A percentile compares a stretch with the other conserved stretches of the same genome.
Evolutionary conservation across 2,888 invertebrate species (phyloP).

Genomic region (Toxonevra muliebris): DNA sequence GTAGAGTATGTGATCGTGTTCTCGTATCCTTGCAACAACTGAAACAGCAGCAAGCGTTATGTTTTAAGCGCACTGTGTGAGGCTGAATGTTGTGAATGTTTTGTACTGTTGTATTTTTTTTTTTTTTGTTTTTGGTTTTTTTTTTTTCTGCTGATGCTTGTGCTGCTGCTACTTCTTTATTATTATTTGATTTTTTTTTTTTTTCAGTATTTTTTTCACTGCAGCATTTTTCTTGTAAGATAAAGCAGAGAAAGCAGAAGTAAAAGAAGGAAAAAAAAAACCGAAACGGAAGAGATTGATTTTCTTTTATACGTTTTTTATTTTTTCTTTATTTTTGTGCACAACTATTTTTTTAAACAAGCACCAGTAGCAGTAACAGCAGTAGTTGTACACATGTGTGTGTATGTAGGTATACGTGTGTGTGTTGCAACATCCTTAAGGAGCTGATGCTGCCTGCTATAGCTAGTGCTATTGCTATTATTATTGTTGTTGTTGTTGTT

Average conservation of each 20-base stretch:
- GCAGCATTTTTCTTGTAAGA: slow-evolving; percentile 52
- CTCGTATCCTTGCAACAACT: slow-evolving; percentile 32
- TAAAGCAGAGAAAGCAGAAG: slow-evolving; percentile 20
- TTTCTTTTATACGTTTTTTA: slow-evolving; percentile 57
- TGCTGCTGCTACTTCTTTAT: slow-evolving; percentile 28
- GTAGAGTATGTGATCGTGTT: not conserved
- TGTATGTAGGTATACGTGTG: slow-evolving; percentile 14
- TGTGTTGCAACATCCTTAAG: slow-evolving; percentile 19
- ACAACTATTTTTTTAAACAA: not conserved
- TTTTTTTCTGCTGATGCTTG: slow-evolving; percentile 14
- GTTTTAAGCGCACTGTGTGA: slow-evolving; percentile 40
- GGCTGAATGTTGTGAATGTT: slow-evolving; percentile 50
- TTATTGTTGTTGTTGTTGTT: slow-evolving; percentile 20
- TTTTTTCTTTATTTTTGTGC: slow-evolving; percentile 33
- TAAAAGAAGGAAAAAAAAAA: slow-evolving; percentile 21
- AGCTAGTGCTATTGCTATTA: slow-evolving; percentile 9
- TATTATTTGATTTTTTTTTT: slow-evolving; percentile 30
- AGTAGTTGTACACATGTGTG: slow-evolving; percentile 4
- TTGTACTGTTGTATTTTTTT: slow-evolving; percentile 33
- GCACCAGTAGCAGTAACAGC: not conserved
- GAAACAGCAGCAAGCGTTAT: slow-evolving; percentile 19
- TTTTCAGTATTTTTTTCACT: slow-evolving; percentile 39
- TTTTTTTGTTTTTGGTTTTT: slow-evolving; percentile 14
- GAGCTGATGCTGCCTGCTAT: slow-evolving; percentile 20
- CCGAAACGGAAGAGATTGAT: slow-evolving; percentile 52